A percentile compares a stretch with the other conserved stretches of the same genome.
phyloP scores from a whole-genome alignment of 2,888 invertebrate genomes.

The Gnatocerus cornutus region DNA sequence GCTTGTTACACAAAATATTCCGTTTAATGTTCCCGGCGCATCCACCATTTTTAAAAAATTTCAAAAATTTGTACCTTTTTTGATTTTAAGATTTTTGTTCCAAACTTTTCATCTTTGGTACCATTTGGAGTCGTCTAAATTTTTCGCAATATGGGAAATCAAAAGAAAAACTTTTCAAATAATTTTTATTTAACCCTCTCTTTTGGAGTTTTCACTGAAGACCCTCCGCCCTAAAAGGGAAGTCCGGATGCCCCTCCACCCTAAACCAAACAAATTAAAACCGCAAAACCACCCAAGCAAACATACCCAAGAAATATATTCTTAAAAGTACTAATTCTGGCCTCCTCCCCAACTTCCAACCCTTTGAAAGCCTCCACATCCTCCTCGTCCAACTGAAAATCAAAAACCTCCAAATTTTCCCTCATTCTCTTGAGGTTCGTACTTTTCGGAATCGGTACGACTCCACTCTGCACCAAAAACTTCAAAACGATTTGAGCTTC shows the following conservation, averaged over 20 bases:
- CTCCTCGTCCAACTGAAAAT: slow-evolving; percentile 75
- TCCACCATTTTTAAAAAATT: no score
- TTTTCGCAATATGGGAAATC: no score
- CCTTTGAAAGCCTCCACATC: slow-evolving; percentile 76
- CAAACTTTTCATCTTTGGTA: no score
- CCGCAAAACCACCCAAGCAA: background rate
- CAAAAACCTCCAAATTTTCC: slow-evolving; percentile 83
- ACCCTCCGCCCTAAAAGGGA: background rate
- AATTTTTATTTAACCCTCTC: no score
- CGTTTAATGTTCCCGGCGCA: no score
- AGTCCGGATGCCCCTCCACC: background rate
- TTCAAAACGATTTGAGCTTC: slow-evolving; percentile 84
- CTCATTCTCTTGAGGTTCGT: slow-evolving; percentile 79
- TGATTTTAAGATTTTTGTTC: no score
- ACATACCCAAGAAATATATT: background rate
- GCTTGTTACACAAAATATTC: no score
- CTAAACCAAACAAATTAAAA: background rate
- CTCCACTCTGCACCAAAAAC: slow-evolving; percentile 79
- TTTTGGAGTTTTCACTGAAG: no score
- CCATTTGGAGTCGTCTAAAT: no score
- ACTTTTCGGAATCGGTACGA: slow-evolving; percentile 87
- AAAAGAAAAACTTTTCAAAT: no score
- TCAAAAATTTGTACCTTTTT: no score
- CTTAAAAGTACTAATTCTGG: slow-evolving; percentile 71
- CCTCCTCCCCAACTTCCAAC: slow-evolving; percentile 77